Percentiles rank a stretch among this genome's conserved stretches.
phyloP scores from a whole-genome alignment of 2,113 vertebrate genomes.

The Fulica atra region DNA sequence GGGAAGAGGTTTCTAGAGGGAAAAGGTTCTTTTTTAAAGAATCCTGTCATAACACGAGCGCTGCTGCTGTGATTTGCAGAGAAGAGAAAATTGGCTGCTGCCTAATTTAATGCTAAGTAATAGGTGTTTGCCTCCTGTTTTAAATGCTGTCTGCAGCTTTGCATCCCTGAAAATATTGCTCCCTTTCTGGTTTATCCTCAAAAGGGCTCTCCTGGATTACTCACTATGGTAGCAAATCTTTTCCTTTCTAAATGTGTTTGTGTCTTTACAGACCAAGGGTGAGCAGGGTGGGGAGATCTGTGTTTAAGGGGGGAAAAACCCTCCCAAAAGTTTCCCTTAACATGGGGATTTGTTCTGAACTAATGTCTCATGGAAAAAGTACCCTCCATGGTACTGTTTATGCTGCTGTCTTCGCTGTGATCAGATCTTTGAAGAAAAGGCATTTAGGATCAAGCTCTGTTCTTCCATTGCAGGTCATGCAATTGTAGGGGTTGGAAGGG shows the following conservation, averaged over 20 bases:
- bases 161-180: not conserved
- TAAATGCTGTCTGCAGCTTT: not conserved
- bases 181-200: not conserved
- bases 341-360: not conserved
- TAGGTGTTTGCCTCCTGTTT: not conserved
- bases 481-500: no score
- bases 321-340: not conserved
- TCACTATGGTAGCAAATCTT: not conserved
- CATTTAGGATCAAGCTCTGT: not conserved
- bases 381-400: fast-evolving
- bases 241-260: fast-evolving
- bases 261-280: not conserved
- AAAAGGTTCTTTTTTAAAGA: conserved; percentile 73
- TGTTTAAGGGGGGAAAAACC: not conserved
- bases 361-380: not conserved
- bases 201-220: not conserved
- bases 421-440: fast-evolving
- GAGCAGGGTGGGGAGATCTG: fast-evolving
- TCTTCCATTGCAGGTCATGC: no score
- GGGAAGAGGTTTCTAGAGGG: conserved; percentile 78
- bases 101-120: conserved; percentile 22
- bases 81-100: conserved; percentile 23
- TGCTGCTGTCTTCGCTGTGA: not conserved
- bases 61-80: conserved; percentile 53
- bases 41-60: conserved; percentile 70